phyloP scores from a whole-genome alignment of 1,140 invertebrate genomes.

The Achatina immaculata region DNA sequence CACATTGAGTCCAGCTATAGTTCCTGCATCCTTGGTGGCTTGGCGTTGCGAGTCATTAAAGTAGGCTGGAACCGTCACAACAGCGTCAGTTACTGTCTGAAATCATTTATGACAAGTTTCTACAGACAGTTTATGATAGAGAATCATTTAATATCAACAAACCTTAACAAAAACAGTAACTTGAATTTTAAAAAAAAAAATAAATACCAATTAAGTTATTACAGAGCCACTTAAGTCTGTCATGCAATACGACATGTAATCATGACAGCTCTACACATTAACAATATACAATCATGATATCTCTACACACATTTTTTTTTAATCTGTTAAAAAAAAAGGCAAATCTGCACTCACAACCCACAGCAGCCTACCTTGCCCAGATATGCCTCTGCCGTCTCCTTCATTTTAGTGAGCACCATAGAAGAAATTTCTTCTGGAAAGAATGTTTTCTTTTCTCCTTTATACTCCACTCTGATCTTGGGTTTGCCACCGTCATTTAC shows the following conservation, averaged over 20 bases:
- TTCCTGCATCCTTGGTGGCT: constrained; percentile 72
- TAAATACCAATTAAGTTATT: no score
- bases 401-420: constrained; percentile 91
- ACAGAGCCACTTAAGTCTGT: no score
- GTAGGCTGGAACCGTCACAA: constrained; percentile 74
- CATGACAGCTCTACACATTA: no score
- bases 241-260: no score
- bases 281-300: no score
- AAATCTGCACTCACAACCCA: no score
- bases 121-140: no score
- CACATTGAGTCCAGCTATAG: constrained; percentile 7
- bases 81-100: constrained; percentile 68
- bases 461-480: constrained; percentile 86
- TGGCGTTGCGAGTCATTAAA: constrained; percentile 74
- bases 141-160: no score
- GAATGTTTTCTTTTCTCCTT: constrained; percentile 90
- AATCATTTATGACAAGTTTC: no score
- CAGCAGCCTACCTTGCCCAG: constrained; percentile 84
- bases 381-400: constrained; percentile 93
- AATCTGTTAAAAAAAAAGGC: no score
- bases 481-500: constrained; percentile 87
- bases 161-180: constrained; percentile 60
- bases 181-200: not conserved
- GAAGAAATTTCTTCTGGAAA: constrained; percentile 92
- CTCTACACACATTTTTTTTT: no score